Conservation (phyloP, 2,888 invertebrate genomes). For the Drosophila aldrichi region DNA sequence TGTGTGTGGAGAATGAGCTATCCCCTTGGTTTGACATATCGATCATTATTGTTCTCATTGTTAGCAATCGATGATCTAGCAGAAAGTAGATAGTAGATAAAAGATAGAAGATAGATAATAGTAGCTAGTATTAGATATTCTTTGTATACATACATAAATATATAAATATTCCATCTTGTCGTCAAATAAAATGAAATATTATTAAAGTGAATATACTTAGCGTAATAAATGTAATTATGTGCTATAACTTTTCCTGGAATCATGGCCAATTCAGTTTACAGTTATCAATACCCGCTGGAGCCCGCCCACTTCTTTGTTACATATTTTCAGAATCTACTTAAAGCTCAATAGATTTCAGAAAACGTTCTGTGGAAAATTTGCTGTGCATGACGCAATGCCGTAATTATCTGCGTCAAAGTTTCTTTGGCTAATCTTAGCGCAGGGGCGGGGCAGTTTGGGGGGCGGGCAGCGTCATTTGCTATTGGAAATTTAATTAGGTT, state of each 20-base stretch:
- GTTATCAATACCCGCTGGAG: not conserved
- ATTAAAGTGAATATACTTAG: no score
- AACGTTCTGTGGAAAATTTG: slow-evolving; percentile 41
- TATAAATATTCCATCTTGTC: no score
- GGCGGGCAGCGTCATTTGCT: slow-evolving; percentile 52
- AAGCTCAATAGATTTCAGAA: slow-evolving; percentile 23
- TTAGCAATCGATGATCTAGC: slow-evolving; percentile 26
- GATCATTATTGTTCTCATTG: slow-evolving; percentile 66
- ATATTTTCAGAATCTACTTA: slow-evolving; percentile 8
- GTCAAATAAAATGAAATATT: no score
- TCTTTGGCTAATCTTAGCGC: slow-evolving; percentile 44
- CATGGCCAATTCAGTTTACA: not conserved
- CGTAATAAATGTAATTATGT: not conserved
- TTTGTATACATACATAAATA: no score
- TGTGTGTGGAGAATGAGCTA: slow-evolving; percentile 31
- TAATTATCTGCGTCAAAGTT: slow-evolving; percentile 78
- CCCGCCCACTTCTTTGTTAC: not conserved
- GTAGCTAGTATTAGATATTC: not conserved
- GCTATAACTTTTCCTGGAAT: not conserved
- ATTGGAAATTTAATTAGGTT: slow-evolving; percentile 82
- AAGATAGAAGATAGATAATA: not conserved
- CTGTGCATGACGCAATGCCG: slow-evolving; percentile 71
- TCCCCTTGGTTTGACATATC: slow-evolving; percentile 58
- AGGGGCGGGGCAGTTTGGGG: not conserved
- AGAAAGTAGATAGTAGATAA: not conserved